A percentile compares a stretch with the other conserved stretches of the same genome.
Conservation (phyloP, 2,797 vertebrate genomes). For the Catostomus latipinnis region DNA sequence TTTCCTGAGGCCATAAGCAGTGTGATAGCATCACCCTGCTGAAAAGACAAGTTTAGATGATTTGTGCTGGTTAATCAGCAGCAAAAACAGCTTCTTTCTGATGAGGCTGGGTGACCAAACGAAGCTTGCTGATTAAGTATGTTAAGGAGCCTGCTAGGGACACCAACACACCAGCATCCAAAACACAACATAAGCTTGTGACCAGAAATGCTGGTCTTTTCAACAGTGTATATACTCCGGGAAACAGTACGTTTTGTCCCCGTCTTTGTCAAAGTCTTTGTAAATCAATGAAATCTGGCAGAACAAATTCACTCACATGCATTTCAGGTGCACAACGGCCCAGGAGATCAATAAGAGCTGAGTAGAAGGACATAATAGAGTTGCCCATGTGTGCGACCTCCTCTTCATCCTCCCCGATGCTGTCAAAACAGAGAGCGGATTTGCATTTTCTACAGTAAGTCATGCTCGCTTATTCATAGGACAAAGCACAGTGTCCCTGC, state of each 20-base stretch:
- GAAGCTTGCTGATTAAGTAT: not conserved
- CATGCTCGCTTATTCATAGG: not conserved
- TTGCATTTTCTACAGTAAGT: slow-evolving; percentile 14
- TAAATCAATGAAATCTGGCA: slow-evolving; percentile 35
- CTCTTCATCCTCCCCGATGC: slow-evolving; percentile 79
- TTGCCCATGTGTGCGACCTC: slow-evolving; percentile 97
- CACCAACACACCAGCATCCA: not conserved
- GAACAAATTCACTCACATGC: slow-evolving; percentile 85
- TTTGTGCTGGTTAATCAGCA: not conserved
- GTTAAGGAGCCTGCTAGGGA: not conserved
- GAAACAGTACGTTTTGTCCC: slow-evolving; percentile 7
- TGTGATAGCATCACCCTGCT: not conserved
- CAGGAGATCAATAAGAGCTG: slow-evolving; percentile 95
- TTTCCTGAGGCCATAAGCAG: not conserved
- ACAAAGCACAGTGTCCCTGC: not conserved
- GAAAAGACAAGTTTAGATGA: not conserved
- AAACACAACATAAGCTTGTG: not conserved
- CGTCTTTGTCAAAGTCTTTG: slow-evolving; percentile 11
- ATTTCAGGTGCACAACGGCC: slow-evolving; percentile 98
- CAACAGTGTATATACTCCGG: not conserved
- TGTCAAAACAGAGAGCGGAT: slow-evolving; percentile 61
- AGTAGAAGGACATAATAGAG: slow-evolving; percentile 99
- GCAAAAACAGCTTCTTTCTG: not conserved
- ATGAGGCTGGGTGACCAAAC: not conserved
- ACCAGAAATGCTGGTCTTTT: not conserved